Percentiles rank a stretch among this genome's conserved stretches.
phyloP scores from a whole-genome alignment of 2,888 invertebrate species.

The Belgica antarctica region DNA sequence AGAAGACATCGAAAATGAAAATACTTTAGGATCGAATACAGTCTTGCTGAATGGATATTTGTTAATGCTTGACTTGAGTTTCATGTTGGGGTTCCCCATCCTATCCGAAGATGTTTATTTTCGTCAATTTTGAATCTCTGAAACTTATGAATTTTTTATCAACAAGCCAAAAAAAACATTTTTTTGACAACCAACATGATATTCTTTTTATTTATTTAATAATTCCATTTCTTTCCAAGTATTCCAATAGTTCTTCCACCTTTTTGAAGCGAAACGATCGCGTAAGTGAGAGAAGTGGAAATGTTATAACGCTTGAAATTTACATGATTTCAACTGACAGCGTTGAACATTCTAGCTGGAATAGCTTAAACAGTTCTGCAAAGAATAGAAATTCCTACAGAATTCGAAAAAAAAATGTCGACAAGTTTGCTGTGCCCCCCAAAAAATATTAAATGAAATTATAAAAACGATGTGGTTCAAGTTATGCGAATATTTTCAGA shows the following conservation, averaged over 20 bases:
- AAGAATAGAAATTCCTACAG: not conserved
- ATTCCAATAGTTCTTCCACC: too few relatives aligned
- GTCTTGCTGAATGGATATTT: too few relatives aligned
- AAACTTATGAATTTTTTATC: too few relatives aligned
- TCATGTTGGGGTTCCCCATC: too few relatives aligned
- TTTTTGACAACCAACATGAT: conserved; percentile 5
- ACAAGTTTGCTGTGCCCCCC: too few relatives aligned
- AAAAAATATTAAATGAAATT: conserved; percentile 14
- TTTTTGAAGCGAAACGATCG: not conserved
- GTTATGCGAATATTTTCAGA: conserved; percentile 22
- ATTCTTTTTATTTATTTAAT: conserved; percentile 5
- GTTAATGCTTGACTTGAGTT: too few relatives aligned
- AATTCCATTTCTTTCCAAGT: not conserved
- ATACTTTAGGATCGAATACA: not conserved
- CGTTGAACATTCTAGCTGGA: not conserved
- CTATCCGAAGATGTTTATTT: too few relatives aligned
- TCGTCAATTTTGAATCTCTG: too few relatives aligned
- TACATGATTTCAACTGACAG: conserved; percentile 12
- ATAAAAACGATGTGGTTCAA: conserved; percentile 30
- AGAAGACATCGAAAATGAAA: not conserved
- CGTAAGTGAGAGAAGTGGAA: not conserved
- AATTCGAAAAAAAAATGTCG: too few relatives aligned
- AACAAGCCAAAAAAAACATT: not conserved
- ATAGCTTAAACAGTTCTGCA: not conserved
- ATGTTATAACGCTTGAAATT: not conserved